A percentile compares a stretch with the other conserved stretches of the same genome.
phyloP scores from a whole-genome alignment of 2,888 invertebrate genomes.

The Drosophila tripunctata region DNA sequence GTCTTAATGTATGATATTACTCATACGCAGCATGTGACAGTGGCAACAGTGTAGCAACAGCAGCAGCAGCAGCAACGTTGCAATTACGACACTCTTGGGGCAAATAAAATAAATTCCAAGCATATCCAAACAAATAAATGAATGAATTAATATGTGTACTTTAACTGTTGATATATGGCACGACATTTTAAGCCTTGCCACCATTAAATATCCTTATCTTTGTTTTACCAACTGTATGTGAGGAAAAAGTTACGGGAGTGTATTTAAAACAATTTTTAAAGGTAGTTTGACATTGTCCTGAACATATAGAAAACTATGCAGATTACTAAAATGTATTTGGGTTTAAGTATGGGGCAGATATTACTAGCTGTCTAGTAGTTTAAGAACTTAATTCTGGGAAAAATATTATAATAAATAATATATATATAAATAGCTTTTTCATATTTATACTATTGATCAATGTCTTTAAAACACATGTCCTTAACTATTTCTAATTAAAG shows the following conservation, averaged over 20 bases:
- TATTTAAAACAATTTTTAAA: not conserved
- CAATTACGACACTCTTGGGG: constrained; percentile 30
- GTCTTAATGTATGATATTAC: constrained; percentile 28
- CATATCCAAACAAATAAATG: constrained; percentile 23
- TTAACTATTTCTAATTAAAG: no score
- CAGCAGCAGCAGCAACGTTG: not conserved
- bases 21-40: constrained; percentile 37
- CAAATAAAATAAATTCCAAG: constrained; percentile 33
- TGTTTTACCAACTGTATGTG: not conserved
- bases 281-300: no score
- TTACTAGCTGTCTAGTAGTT: no score
- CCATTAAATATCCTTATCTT: constrained; percentile 1
- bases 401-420: no score
- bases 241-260: not conserved
- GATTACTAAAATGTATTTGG: no score
- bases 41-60: not conserved
- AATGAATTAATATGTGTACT: constrained; percentile 1
- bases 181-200: constrained; percentile 8
- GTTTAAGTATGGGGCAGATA: no score
- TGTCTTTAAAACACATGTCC: no score
- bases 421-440: no score
- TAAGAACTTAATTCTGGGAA: no score
- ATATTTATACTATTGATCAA: no score
- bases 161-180: constrained; percentile 18
- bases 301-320: no score